Percentiles rank a stretch among this genome's conserved stretches.
phyloP scores from a whole-genome alignment of 2,888 invertebrate species.

The Xestia ashworthii region DNA sequence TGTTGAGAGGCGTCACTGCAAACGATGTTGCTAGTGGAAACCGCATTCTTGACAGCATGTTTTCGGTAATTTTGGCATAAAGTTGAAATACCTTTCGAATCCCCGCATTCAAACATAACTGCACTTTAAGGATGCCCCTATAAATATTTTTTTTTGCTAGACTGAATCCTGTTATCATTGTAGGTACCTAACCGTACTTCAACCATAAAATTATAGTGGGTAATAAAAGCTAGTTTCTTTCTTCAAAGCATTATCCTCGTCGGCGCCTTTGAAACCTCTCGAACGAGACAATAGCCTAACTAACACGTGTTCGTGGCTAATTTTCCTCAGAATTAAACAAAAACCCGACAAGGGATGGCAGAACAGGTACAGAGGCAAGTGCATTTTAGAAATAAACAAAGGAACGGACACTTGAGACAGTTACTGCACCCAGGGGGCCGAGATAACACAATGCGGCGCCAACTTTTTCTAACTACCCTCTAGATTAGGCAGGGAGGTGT shows the following conservation, averaged over 20 bases:
- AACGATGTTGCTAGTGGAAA: constrained; percentile 20
- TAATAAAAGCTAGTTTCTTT: constrained; percentile 59
- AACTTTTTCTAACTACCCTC: constrained; percentile 80
- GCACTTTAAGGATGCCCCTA: constrained; percentile 20
- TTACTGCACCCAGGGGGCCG: constrained; percentile 77
- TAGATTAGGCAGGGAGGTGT: constrained; percentile 84
- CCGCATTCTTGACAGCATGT: constrained; percentile 6
- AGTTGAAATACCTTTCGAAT: background rate
- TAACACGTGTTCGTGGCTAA: constrained; percentile 80
- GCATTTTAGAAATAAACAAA: constrained; percentile 79
- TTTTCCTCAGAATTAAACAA: constrained; percentile 76
- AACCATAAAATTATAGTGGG: constrained; percentile 61
- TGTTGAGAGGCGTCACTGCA: constrained; percentile 45
- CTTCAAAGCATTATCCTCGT: constrained; percentile 56
- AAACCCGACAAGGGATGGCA: constrained; percentile 72
- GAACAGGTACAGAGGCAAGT: constrained; percentile 85
- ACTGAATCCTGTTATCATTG: constrained; percentile 14
- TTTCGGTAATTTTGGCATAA: constrained; percentile 16
- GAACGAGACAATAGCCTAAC: constrained; percentile 71
- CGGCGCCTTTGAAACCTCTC: constrained; percentile 71
- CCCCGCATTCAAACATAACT: constrained; percentile 11
- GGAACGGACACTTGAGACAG: constrained; percentile 79
- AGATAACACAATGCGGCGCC: constrained; percentile 84
- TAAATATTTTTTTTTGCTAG: constrained; percentile 15
- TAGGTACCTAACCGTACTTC: constrained; percentile 39